phyloP scores from a whole-genome alignment of 2,113 vertebrate genomes.

The Jacana jacana region DNA sequence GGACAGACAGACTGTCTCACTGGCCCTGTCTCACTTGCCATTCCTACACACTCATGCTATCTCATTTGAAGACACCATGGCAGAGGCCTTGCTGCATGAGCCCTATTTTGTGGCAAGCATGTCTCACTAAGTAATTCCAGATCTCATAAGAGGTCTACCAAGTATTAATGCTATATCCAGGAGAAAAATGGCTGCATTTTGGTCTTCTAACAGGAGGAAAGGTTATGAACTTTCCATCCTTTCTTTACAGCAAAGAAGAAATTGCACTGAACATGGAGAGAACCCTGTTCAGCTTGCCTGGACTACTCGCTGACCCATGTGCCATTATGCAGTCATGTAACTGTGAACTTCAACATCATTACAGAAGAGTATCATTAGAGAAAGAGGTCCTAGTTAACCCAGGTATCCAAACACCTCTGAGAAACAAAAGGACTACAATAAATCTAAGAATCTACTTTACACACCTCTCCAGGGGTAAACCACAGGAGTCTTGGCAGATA shows the following conservation, averaged over 20 bases:
- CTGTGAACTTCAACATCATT: neutral
- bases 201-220: neutral
- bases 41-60: rapidly evolving
- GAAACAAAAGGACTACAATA: neutral
- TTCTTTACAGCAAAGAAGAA: neutral
- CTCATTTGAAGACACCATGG: neutral
- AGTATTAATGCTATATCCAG: neutral
- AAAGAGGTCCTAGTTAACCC: neutral
- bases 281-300: neutral
- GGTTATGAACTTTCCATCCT: neutral
- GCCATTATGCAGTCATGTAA: neutral
- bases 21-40: neutral
- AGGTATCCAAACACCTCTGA: neutral
- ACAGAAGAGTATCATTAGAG: neutral
- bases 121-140: neutral
- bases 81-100: neutral
- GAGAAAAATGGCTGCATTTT: neutral
- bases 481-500: neutral
- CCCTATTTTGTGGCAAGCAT: neutral
- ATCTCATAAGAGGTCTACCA: neutral
- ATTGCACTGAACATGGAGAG: neutral
- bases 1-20: neutral
- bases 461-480: neutral
- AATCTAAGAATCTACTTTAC: neutral
- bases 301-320: neutral